Conservation (phyloP, 2,113 vertebrate genomes). For the Lamprologus tigripictilis region DNA sequence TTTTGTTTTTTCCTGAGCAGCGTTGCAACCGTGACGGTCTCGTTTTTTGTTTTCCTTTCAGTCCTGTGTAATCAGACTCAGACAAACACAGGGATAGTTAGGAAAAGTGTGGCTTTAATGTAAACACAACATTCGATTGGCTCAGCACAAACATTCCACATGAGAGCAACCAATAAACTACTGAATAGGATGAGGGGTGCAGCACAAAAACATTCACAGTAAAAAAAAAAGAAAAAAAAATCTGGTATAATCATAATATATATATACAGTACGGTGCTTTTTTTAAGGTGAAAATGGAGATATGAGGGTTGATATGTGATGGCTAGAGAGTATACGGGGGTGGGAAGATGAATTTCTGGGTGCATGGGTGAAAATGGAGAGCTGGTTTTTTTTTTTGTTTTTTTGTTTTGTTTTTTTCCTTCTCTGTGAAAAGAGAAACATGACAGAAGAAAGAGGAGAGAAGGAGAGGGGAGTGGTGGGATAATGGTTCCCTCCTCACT, state of each 20-base stretch:
- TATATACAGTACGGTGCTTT: conserved; percentile 73
- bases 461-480: background rate
- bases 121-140: conserved; percentile 76
- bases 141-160: conserved; percentile 77
- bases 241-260: conserved; percentile 72
- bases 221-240: conserved; percentile 70
- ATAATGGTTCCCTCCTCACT: conserved; percentile 38
- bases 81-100: conserved; percentile 48
- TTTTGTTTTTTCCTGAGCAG: background rate
- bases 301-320: conserved; percentile 60
- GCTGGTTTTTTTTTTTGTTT: background rate
- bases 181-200: conserved; percentile 64
- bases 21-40: background rate
- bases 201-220: conserved; percentile 74
- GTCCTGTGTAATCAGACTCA: conserved; percentile 19
- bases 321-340: conserved; percentile 45
- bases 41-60: background rate
- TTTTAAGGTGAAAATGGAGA: conserved; percentile 62
- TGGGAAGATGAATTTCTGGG: conserved; percentile 35
- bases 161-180: conserved; percentile 75
- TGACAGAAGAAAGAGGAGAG: conserved; percentile 1
- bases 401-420: background rate
- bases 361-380: conserved; percentile 59
- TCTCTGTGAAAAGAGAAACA: conserved; percentile 40
- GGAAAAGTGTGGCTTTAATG: conserved; percentile 76